These are phyloP conservation scores for Bos javanicus DNA, from an alignment of 2,113 vertebrate species.

Conservation along the genomic window DNA sequence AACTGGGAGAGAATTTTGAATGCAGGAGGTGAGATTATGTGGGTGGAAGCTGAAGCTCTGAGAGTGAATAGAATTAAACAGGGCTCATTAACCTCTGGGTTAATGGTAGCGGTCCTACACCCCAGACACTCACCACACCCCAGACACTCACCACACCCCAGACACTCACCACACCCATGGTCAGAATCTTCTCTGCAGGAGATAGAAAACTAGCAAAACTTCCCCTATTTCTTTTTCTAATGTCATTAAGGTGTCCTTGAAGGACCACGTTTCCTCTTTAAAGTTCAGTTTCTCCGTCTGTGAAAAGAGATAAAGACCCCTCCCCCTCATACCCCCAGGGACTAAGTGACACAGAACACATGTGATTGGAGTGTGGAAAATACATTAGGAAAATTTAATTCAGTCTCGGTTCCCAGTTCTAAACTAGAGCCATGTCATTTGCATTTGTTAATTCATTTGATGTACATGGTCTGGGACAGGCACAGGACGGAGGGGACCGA, in stretches of 20 bases:
- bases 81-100: background rate
- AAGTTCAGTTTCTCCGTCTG: background rate
- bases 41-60: background rate
- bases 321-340: background rate
- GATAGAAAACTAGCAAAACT: background rate
- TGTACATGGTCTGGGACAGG: background rate
- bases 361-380: background rate
- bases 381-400: background rate
- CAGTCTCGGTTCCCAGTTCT: background rate
- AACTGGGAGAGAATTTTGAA: background rate
- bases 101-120: rapidly evolving
- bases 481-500: too few relatives aligned
- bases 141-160: rapidly evolving
- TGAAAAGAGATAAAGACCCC: background rate
- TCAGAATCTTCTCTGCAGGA: background rate
- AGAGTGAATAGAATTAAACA: background rate
- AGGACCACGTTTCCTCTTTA: background rate
- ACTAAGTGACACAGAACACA: background rate
- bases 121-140: rapidly evolving
- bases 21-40: background rate
- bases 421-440: background rate
- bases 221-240: background rate
- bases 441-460: background rate
- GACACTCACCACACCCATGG: rapidly evolving
- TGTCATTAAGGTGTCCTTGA: rapidly evolving